Evolutionary conservation across 1,140 invertebrate genomes (phyloP).

Genomic region (Apis dorsata): DNA sequence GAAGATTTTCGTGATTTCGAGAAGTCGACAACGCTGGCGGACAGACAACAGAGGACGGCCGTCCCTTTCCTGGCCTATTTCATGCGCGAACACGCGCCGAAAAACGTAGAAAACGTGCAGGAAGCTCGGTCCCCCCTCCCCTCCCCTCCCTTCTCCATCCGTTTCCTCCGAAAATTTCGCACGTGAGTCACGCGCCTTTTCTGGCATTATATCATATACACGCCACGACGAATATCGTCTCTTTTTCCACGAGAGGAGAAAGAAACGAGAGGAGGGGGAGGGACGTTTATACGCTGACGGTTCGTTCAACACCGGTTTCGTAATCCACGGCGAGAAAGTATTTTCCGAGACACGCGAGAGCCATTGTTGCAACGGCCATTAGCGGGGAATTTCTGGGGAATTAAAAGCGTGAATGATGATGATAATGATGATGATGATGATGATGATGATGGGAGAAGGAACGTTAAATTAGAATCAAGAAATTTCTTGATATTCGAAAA

Average conservation of each 20-base stretch:
- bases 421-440: too few relatives aligned
- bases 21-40: not conserved
- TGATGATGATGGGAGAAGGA: too few relatives aligned
- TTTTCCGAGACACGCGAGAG: too few relatives aligned
- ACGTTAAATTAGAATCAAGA: too few relatives aligned
- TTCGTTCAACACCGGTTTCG: too few relatives aligned
- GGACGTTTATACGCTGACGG: too few relatives aligned
- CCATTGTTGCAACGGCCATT: too few relatives aligned
- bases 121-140: conserved; percentile 32
- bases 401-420: too few relatives aligned
- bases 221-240: conserved; percentile 60
- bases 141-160: conserved; percentile 26
- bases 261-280: too few relatives aligned
- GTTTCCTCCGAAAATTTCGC: conserved; percentile 70
- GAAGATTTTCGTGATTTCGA: conserved; percentile 35
- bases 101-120: conserved; percentile 55
- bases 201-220: conserved; percentile 66
- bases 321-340: too few relatives aligned
- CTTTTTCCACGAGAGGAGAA: not conserved
- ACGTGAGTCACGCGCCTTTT: conserved; percentile 72
- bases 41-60: conserved; percentile 59
- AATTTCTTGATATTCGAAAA: too few relatives aligned
- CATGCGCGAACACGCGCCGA: conserved; percentile 73
- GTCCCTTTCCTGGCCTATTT: conserved; percentile 58
- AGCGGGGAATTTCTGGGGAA: too few relatives aligned